These are phyloP conservation scores for Macrotrachela quadricornifera DNA, from an alignment of 1,140 invertebrate genomes.

Conservation along the genomic window DNA sequence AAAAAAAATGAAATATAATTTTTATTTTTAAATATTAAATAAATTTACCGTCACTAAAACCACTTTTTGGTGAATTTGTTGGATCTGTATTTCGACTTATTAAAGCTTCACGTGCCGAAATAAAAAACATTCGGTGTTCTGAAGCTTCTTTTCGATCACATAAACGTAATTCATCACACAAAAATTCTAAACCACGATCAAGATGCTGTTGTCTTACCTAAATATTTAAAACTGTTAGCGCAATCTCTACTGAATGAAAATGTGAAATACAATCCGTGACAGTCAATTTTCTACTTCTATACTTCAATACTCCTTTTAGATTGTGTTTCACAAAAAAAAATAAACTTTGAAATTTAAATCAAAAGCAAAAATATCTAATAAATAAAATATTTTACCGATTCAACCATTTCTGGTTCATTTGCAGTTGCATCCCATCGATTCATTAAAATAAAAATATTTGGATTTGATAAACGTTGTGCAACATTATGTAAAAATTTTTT, in stretches of 20 bases:
- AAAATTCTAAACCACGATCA: conserved; percentile 71
- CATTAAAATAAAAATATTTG: conserved; percentile 95
- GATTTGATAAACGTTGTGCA: conserved; percentile 76
- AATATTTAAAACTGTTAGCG: too few relatives aligned
- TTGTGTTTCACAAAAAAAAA: too few relatives aligned
- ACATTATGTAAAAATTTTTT: conserved; percentile 99
- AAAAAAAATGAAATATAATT: conserved; percentile 16
- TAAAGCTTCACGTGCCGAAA: conserved; percentile 86
- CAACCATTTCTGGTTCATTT: conserved; percentile 53
- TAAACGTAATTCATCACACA: conserved; percentile 80
- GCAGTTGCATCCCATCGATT: conserved; percentile 98
- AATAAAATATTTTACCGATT: neutral
- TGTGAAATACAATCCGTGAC: too few relatives aligned
- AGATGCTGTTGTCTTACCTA: conserved; percentile 72
- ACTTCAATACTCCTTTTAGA: too few relatives aligned
- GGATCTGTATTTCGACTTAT: conserved; percentile 38
- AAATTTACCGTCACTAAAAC: too few relatives aligned
- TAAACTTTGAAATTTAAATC: conserved; percentile 42
- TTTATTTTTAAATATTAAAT: conserved; percentile 6
- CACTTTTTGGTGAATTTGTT: conserved; percentile 35
- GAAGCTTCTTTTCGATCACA: conserved; percentile 56
- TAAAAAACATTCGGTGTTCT: conserved; percentile 81
- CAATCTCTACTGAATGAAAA: too few relatives aligned
- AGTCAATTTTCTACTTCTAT: too few relatives aligned
- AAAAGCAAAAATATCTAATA: neutral